phyloP scores from a whole-genome alignment of 2,888 invertebrate genomes.

The Cartodere bifasciata region DNA sequence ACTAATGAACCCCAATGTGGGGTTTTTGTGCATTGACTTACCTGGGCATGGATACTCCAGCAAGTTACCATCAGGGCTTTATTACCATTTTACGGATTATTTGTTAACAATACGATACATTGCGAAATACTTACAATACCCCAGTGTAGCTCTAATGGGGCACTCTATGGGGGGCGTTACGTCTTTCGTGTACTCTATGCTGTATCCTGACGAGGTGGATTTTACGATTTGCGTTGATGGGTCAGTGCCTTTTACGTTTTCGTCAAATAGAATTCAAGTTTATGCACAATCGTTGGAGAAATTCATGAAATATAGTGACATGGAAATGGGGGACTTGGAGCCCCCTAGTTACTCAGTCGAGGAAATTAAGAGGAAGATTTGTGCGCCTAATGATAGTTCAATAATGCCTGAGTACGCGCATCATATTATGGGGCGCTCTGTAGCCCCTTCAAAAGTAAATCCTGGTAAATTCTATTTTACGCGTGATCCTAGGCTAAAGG shows the following conservation, averaged over 20 bases:
- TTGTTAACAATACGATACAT: conserved; percentile 40
- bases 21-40: conserved; percentile 49
- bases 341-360: conserved; percentile 51
- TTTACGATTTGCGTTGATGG: conserved; percentile 46
- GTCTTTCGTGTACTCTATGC: conserved; percentile 44
- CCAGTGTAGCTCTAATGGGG: conserved; percentile 51
- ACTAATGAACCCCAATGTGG: conserved; percentile 35
- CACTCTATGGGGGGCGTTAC: conserved; percentile 58
- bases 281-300: conserved; percentile 27
- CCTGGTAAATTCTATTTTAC: conserved; percentile 49
- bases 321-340: conserved; percentile 30
- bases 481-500: conserved; percentile 52
- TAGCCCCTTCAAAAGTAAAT: conserved; percentile 39
- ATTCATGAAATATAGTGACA: conserved; percentile 33
- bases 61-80: conserved; percentile 48
- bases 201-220: conserved; percentile 48
- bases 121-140: conserved; percentile 53
- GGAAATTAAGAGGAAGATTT: conserved; percentile 45
- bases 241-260: conserved; percentile 26
- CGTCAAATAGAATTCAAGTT: conserved; percentile 9
- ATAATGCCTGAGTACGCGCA: conserved; percentile 42
- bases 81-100: conserved; percentile 36
- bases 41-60: conserved; percentile 63
- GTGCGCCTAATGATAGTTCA: conserved; percentile 43
- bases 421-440: conserved; percentile 43